These are phyloP conservation scores for Syngnathus floridae DNA, from an alignment of 2,113 vertebrate species.

Conservation along the genomic window DNA sequence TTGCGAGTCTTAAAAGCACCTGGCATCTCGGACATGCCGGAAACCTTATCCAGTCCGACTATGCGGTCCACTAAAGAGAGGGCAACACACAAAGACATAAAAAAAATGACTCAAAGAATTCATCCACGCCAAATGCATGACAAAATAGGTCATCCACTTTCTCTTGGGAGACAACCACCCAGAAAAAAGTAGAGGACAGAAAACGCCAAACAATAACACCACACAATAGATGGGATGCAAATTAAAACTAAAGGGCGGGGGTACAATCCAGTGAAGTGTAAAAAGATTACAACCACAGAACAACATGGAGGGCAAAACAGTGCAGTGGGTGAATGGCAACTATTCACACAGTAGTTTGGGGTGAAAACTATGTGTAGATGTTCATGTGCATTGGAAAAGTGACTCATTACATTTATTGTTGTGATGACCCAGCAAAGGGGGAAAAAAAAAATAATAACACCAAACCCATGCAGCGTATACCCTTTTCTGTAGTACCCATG, in stretches of 20 bases:
- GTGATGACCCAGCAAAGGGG: slow-evolving; percentile 35
- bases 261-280: slow-evolving; percentile 57
- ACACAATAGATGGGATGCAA: slow-evolving; percentile 50
- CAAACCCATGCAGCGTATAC: slow-evolving; percentile 80
- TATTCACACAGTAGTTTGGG: slow-evolving; percentile 5
- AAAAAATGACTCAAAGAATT: not conserved
- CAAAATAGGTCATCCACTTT: slow-evolving; percentile 20
- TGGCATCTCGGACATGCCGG: slow-evolving; percentile 89
- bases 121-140: slow-evolving; percentile 49
- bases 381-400: slow-evolving; percentile 28
- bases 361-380: slow-evolving; percentile 34
- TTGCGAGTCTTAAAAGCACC: slow-evolving; percentile 95
- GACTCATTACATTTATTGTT: slow-evolving; percentile 42
- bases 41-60: slow-evolving; percentile 94
- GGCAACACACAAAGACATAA: not conserved
- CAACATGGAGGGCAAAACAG: slow-evolving; percentile 29
- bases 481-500: slow-evolving; percentile 73
- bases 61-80: slow-evolving; percentile 87
- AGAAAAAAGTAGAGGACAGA: slow-evolving; percentile 20
- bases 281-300: slow-evolving; percentile 37
- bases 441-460: slow-evolving; percentile 32
- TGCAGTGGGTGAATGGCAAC: slow-evolving; percentile 50
- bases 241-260: slow-evolving; percentile 10
- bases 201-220: slow-evolving; percentile 35
- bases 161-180: slow-evolving; percentile 25